Evolutionary conservation across 2,113 vertebrate species (phyloP).

Genomic region (Clarias batrachus): DNA sequence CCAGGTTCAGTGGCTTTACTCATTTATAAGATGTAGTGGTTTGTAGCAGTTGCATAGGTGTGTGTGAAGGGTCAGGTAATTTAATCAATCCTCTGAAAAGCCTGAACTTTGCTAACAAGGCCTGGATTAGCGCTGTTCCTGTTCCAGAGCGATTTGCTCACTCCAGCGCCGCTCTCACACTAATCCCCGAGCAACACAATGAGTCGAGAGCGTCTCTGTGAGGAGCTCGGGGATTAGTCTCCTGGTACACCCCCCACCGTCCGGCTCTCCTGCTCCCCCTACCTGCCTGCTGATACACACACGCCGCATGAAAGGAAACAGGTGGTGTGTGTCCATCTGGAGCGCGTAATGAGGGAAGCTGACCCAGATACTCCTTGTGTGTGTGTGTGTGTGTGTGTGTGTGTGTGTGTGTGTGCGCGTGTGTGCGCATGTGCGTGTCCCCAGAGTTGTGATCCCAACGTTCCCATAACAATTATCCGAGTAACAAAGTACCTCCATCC

Average conservation of each 20-base stretch:
- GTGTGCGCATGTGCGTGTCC: no score
- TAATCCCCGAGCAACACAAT: not conserved
- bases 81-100: not conserved
- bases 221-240: not conserved
- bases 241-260: not conserved
- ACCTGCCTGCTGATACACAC: not conserved
- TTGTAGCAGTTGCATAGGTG: not conserved
- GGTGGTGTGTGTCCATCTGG: not conserved
- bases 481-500: not conserved
- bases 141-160: not conserved
- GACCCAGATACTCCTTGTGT: no score
- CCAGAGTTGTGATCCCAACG: not conserved
- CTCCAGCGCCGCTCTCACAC: not conserved
- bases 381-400: no score
- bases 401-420: no score
- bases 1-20: no score
- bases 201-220: not conserved
- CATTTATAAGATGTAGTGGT: not conserved
- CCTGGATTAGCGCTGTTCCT: not conserved
- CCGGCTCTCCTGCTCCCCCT: not conserved
- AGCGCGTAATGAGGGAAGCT: not conserved
- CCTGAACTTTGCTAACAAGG: not conserved
- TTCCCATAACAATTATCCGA: not conserved
- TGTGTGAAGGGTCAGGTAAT: not conserved
- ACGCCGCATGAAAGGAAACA: not conserved